phyloP scores from a whole-genome alignment of 2,888 invertebrate species.

The Gymnoscelis rufifasciata region DNA sequence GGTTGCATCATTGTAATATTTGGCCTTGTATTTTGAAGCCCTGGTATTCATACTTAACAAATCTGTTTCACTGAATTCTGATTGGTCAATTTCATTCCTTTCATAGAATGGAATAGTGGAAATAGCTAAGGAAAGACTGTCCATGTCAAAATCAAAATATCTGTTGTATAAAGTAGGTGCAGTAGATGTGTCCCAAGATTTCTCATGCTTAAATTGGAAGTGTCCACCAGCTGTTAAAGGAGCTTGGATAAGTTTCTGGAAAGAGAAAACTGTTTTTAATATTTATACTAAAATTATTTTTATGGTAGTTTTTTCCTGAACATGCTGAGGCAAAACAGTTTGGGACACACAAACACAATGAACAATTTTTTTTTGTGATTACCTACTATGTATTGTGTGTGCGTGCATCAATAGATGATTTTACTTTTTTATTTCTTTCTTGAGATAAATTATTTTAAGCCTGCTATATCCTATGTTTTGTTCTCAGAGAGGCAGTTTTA shows the following conservation, averaged over 20 bases:
- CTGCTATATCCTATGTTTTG: too few relatives aligned
- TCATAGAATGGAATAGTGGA: slow-evolving; percentile 66
- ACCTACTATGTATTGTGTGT: too few relatives aligned
- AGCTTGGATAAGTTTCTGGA: slow-evolving; percentile 65
- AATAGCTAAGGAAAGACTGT: slow-evolving; percentile 54
- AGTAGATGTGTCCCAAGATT: slow-evolving; percentile 62
- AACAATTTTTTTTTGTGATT: too few relatives aligned
- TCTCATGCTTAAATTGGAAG: slow-evolving; percentile 76
- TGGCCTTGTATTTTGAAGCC: slow-evolving; percentile 60
- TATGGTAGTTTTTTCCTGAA: too few relatives aligned
- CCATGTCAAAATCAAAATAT: slow-evolving; percentile 67
- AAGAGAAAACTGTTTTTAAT: too few relatives aligned
- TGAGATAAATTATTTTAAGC: neutral
- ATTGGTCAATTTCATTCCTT: slow-evolving; percentile 54
- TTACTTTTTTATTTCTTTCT: neutral
- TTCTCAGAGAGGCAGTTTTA: too few relatives aligned
- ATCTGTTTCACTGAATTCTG: slow-evolving; percentile 56
- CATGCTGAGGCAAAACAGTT: too few relatives aligned
- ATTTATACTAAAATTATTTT: too few relatives aligned
- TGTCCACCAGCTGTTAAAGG: slow-evolving; percentile 66
- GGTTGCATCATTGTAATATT: slow-evolving; percentile 60
- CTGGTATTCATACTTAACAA: slow-evolving; percentile 60
- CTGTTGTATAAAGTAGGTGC: slow-evolving; percentile 64
- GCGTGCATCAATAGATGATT: too few relatives aligned
- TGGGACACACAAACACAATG: too few relatives aligned